Evolutionary conservation across 2,888 invertebrate species (phyloP), one percentile per base, ranked within the genome.

Genomic region (Xanthorhoe designata): DNA sequence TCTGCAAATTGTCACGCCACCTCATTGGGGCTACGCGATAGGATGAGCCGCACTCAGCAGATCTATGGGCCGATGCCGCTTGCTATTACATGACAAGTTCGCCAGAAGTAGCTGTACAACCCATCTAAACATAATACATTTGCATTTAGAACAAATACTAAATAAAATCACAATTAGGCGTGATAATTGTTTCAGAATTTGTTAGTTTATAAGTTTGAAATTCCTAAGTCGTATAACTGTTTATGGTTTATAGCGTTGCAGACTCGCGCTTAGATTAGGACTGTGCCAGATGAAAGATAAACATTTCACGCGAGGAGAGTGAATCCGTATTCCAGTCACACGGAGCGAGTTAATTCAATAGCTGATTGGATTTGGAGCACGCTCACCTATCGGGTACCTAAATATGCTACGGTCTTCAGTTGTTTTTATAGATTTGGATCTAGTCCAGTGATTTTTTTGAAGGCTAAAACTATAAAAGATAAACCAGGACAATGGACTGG

Each of bases 281-380:
- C 85, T 80, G 82, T 84, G 84, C 86, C 83, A 89, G 92, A 92
- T 92, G 90, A 90, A 92, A 92, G 91, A 92, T 91, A 92, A 92
- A 92, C 91, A 92, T 91, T 92, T 92, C 89, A 91, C 89, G 89
- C 87, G 88, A 90, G 88, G 88, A 47, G 57, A 59, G 59, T 10
- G 19, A 59, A 91, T 93, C 90, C 89, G 91, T 92, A 93, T 93
- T 92, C 92, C 83, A 89, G 91, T 92, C 92, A 92, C 91, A 91
- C 88, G 85, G 90, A 84, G 87, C 83, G 87, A 88, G 91, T 90
- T 92, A 92, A 92, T 93, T 92, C 91, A 91, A 92, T 92, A 91
- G 91, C 90, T 92, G 92, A 93, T 92, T 92, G 92, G 92, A 92
- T 92, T 93, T 92, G 90, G 90, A 90, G 84, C 86, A 85, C 85